These are phyloP conservation scores for Amiota minor DNA, from an alignment of 2,888 invertebrate species.

Conservation along the genomic window DNA sequence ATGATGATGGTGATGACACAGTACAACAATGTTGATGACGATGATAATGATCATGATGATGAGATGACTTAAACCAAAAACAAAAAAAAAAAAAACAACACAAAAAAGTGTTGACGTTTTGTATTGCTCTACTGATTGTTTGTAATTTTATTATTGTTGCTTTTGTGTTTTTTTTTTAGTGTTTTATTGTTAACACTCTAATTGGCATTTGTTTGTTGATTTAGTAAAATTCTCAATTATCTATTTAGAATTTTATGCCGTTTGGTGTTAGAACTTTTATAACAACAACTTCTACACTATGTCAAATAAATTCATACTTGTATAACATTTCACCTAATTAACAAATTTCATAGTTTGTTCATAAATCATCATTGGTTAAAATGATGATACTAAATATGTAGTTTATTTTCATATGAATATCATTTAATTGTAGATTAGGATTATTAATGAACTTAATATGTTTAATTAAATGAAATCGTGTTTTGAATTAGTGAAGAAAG, in stretches of 20 bases:
- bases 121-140: slow-evolving; percentile 25
- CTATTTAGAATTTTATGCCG: slow-evolving; percentile 29
- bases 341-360: not conserved
- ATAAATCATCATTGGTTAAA: not conserved
- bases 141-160: slow-evolving; percentile 27
- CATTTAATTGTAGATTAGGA: too few relatives aligned
- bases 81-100: not conserved
- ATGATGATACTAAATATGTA: too few relatives aligned
- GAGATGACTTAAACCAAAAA: too few relatives aligned
- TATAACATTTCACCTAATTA: slow-evolving; percentile 1
- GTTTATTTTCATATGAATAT: too few relatives aligned
- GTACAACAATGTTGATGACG: not conserved
- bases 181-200: slow-evolving; percentile 58
- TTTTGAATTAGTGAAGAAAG: too few relatives aligned
- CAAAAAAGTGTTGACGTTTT: slow-evolving; percentile 4
- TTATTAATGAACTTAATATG: too few relatives aligned
- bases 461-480: too few relatives aligned
- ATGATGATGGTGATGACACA: too few relatives aligned
- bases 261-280: not conserved
- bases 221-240: slow-evolving; percentile 31
- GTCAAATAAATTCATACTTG: too few relatives aligned
- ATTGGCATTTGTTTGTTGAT: slow-evolving; percentile 57
- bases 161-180: slow-evolving; percentile 12
- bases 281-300: too few relatives aligned
- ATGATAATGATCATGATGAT: not conserved